These are phyloP conservation scores for Craniophora ligustri DNA, from an alignment of 2,888 invertebrate species.

Conservation along the genomic window DNA sequence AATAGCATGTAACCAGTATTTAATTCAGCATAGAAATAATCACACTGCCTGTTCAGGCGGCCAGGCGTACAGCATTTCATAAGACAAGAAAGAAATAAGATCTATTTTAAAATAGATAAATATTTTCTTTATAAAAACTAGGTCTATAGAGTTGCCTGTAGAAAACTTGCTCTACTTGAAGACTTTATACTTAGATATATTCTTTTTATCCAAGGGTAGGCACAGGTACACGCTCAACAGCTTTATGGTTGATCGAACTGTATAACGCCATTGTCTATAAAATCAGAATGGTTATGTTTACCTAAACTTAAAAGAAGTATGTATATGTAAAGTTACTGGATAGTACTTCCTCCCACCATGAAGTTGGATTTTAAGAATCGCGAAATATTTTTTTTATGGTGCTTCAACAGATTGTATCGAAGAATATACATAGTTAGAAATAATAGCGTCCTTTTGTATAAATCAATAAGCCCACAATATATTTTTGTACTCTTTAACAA, in stretches of 20 bases:
- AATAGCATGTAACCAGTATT: background rate
- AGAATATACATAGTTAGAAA: too few species aligned
- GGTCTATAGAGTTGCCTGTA: slow-evolving; percentile 32
- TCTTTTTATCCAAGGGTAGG: slow-evolving; percentile 5
- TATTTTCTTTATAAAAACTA: slow-evolving; percentile 46
- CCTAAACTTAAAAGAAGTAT: too few species aligned
- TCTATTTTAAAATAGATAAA: slow-evolving; percentile 49
- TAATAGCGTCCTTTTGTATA: too few species aligned
- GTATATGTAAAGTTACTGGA: too few species aligned
- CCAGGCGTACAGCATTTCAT: slow-evolving; percentile 32
- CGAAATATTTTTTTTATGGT: too few species aligned
- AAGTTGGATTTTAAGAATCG: too few species aligned
- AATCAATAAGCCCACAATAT: too few species aligned
- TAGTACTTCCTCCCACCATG: too few species aligned
- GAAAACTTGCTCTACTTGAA: slow-evolving; percentile 41
- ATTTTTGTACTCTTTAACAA: too few species aligned
- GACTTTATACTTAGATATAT: slow-evolving; percentile 7
- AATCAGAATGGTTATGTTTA: too few species aligned
- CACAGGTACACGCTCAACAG: background rate
- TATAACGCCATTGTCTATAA: too few species aligned
- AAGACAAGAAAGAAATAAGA: slow-evolving; percentile 43
- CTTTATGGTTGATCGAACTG: background rate
- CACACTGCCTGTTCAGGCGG: slow-evolving; percentile 15
- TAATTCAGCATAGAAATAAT: slow-evolving; percentile 20
- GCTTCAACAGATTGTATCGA: too few species aligned